Percentiles rank a stretch among this genome's conserved stretches.
Evolutionary conservation across 2,797 vertebrate species (phyloP).

Genomic region (Silurus aristotelis): DNA sequence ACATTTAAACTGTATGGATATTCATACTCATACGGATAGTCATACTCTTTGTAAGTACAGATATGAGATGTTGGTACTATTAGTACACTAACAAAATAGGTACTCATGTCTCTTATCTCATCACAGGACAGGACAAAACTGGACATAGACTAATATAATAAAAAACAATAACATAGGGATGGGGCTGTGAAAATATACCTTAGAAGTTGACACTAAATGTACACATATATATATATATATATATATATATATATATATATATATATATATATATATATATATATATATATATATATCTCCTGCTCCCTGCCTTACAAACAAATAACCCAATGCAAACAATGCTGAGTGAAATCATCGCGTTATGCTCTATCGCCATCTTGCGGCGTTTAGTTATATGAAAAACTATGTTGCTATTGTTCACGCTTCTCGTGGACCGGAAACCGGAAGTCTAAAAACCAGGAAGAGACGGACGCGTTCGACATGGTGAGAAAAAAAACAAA

Average conservation of each 20-base stretch:
- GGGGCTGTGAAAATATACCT: no score
- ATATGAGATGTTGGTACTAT: neutral
- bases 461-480: conserved; percentile 16
- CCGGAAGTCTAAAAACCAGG: neutral
- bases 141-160: no score
- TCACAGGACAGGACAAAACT: no score
- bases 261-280: neutral
- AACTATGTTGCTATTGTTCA: no score
- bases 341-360: neutral
- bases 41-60: neutral
- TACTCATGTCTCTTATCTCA: neutral
- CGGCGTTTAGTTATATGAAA: neutral
- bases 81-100: neutral
- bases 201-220: neutral
- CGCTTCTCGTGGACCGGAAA: conserved; percentile 28
- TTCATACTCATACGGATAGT: neutral
- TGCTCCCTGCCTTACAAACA: no score
- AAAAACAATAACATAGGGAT: no score
- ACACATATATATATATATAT: neutral
- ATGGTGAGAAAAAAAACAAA: conserved; percentile 46
- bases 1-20: neutral
- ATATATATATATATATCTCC: neutral
- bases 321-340: no score
- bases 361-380: conserved; percentile 22
- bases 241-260: neutral